Evolutionary conservation across 2,797 vertebrate species (phyloP).

Genomic region (Delichon dasypus): DNA sequence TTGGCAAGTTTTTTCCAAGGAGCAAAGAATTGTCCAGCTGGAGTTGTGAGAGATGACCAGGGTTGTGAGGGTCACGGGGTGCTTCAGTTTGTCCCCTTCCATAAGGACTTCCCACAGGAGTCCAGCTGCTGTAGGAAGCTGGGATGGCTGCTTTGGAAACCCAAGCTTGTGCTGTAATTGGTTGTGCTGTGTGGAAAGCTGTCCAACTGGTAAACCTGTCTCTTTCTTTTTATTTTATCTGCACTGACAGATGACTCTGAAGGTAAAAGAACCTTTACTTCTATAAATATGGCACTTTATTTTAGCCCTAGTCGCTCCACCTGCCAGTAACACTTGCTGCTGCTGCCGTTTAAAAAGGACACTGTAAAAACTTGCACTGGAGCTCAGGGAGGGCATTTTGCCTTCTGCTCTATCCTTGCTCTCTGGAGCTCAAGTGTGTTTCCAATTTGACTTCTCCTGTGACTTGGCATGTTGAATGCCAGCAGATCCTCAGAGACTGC

Average conservation of each 20-base stretch:
- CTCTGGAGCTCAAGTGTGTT: neutral
- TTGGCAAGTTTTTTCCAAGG: neutral
- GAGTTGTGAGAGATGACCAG: neutral
- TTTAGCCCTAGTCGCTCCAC: conserved; percentile 42
- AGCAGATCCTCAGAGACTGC: neutral
- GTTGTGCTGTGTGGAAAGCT: conserved; percentile 46
- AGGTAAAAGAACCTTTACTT: conserved; percentile 87
- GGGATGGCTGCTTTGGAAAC: neutral
- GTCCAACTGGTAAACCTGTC: conserved; percentile 71
- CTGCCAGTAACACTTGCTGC: neutral
- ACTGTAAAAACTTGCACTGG: conserved; percentile 27
- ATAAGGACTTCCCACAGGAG: neutral
- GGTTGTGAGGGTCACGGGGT: accelerated
- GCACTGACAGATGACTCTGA: conserved; percentile 94
- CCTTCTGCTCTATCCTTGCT: accelerated
- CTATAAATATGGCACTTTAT: conserved; percentile 70
- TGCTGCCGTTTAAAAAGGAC: conserved; percentile 56
- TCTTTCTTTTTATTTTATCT: conserved; percentile 87
- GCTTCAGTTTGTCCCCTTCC: neutral
- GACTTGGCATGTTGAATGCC: neutral
- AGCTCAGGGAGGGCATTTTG: neutral
- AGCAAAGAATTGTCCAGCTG: neutral
- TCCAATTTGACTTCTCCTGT: neutral
- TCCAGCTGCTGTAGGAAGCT: neutral
- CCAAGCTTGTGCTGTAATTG: neutral